Percentiles rank a stretch among this genome's conserved stretches.
Evolutionary conservation across 2,888 invertebrate species (phyloP).

Genomic region (Malthinus flaveolus): DNA sequence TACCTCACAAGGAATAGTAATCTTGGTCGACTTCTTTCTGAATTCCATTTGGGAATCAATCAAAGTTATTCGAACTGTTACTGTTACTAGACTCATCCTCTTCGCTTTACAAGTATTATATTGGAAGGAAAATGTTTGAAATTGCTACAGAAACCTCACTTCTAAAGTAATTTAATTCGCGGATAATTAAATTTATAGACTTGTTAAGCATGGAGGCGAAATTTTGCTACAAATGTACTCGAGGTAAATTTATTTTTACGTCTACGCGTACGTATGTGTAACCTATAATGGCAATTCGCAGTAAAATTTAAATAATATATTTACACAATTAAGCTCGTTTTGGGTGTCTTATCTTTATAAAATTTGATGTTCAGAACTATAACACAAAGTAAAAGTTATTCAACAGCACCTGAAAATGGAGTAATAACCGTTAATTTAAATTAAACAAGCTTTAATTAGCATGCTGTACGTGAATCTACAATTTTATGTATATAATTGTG

Average conservation of each 20-base stretch:
- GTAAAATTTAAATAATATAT: too few species aligned
- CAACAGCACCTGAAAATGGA: constrained; percentile 14
- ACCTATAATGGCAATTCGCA: too few species aligned
- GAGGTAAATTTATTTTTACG: too few species aligned
- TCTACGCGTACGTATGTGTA: too few species aligned
- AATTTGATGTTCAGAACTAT: neutral
- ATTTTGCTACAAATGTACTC: too few species aligned
- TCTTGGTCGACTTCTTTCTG: constrained; percentile 14
- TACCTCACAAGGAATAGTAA: constrained; percentile 13
- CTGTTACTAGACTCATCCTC: constrained; percentile 6
- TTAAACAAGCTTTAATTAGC: constrained; percentile 18
- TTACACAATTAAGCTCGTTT: too few species aligned
- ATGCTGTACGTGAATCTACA: constrained; percentile 16
- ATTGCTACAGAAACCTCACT: neutral
- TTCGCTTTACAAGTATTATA: neutral
- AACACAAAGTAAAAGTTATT: constrained; percentile 17
- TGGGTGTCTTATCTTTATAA: too few species aligned
- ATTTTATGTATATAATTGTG: constrained; percentile 18
- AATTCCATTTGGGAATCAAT: constrained; percentile 21
- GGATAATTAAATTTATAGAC: too few species aligned
- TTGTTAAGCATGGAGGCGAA: too few species aligned
- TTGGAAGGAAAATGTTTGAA: neutral
- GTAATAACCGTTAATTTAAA: constrained; percentile 18
- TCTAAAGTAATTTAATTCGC: neutral
- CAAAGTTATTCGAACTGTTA: constrained; percentile 15